Base-by-base conservation (phyloP, 2,797 vertebrate species). In the Coreius guichenoti region DNA sequence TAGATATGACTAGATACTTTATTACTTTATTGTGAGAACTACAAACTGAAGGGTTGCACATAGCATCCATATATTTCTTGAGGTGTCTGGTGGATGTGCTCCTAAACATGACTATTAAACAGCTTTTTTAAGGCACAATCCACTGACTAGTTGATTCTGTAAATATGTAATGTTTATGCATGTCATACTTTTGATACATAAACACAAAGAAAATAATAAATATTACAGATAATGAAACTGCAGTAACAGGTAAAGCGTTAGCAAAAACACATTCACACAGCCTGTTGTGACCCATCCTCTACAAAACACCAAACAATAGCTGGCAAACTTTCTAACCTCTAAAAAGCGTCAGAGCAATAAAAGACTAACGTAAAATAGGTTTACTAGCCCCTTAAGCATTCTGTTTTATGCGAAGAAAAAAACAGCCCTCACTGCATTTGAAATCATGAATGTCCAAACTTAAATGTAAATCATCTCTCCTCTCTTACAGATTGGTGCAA, bases 311-410 rank as follows among this genome's bases (percentile, higher is more conserved):
- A 82, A 88, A 88, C 31, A 89, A 89, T 84, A 81, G 68, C 26
- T 88, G 84, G 84, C 72, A 1, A 87, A 84, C 74, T 84, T 89
- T 84, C 86, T 72, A 70, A 85, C 86, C 85, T 89, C 79, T n/a
- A 6, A 83, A 80, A 80, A 88, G 73, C 86, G 54, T n/a, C 88
- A 78, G 88, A 82, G 80, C 78, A 82, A 90, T 87, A 86, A 90
- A 90, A 85, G 86, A 86, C 43, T 85, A 58, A 86, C 74, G 74
- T 29, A 81, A 75, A 85, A 65, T 54, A 86, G 39, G 58, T 45
- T 84, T 26, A 49, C 63, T 82, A 47, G 39, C 47, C 58, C 75
- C 68, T 58, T 51, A 47, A 70, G 69, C 39, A 51, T 72, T 73
- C 16, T 36, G 19, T 80, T 78, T 67, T 54, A 63, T 73, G 43